phyloP scores from a whole-genome alignment of 2,113 vertebrate genomes.

The Platysternon megacephalum region DNA sequence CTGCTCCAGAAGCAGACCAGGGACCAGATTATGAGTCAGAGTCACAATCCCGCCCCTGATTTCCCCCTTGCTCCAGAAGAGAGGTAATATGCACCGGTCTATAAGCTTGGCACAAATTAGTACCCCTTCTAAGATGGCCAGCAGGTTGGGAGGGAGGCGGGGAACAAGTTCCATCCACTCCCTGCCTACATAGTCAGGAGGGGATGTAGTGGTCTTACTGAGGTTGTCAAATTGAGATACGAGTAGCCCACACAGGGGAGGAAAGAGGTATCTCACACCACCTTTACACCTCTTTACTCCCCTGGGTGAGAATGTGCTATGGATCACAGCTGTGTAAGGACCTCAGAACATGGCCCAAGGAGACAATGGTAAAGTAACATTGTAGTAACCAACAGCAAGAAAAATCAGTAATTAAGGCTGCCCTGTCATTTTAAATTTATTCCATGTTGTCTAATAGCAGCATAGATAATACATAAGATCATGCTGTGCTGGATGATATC shows the following conservation, averaged over 20 bases:
- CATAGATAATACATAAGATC: conserved; percentile 78
- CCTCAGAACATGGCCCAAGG: conserved; percentile 17
- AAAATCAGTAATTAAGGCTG: conserved; percentile 61
- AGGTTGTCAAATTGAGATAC: not conserved
- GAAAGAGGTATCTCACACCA: not conserved
- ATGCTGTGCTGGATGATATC: conserved; percentile 76
- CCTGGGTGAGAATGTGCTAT: not conserved
- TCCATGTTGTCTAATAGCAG: conserved; percentile 77
- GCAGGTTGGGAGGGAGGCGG: fast-evolving
- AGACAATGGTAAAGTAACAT: conserved; percentile 41
- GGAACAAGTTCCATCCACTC: fast-evolving
- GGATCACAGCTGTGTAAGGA: not conserved
- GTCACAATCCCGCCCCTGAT: not conserved
- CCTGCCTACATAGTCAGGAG: not conserved
- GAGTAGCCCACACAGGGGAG: not conserved
- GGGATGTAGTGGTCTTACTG: not conserved
- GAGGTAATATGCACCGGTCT: not conserved
- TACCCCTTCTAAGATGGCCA: fast-evolving
- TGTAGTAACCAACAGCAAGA: conserved; percentile 68
- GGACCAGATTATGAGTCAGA: not conserved
- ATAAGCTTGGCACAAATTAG: not conserved
- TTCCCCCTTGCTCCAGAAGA: not conserved
- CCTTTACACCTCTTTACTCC: conserved; percentile 6
- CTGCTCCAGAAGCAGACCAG: not conserved
- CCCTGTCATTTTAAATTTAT: conserved; percentile 75